Base-by-base conservation (phyloP, 2,888 invertebrate species). In the Allolobophora icterica region DNA sequence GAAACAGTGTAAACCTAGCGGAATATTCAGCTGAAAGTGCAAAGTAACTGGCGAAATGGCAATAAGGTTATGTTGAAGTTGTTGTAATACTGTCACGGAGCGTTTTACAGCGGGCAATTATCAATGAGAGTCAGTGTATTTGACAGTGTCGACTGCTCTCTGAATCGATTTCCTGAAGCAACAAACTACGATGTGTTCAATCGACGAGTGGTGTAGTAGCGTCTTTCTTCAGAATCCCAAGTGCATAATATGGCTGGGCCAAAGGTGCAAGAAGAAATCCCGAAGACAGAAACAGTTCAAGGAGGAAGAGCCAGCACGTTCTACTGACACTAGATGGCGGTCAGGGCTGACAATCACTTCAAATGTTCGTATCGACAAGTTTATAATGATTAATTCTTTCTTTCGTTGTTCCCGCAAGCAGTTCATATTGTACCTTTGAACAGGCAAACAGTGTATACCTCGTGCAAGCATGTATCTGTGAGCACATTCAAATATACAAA, bases 121-220 rank as follows among this genome's bases (percentile, higher is more conserved):
- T 71, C 71, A n/a, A n/a, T 71, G 71, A 71, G 30, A 0, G 71
- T 71, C n/a, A 71, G 6, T 71, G 71, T 17, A 17, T 30, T 71
- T 71, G 30, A 71, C 8, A 17, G 30, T 11, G 71, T 71, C n/a
- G 71, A 71, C n/a, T 30, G n/a, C n/a, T 6, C 6, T 71, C n/a
- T 71, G n/a, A 8, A n/a, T 71, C 30, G 71, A 71, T n/a, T 30
- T 71, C 71, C 71, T 17, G 71, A 71, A 17, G 71, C 6, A 71
- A n/a, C 17, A 71, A n/a, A n/a, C 71, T n/a, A 71, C 71, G 71
- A 71, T 71, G 71, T 71, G 71, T 71, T 71, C 71, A 71, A n/a
- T 71, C 71, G 8, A 24, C 52, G 11, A 45, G 45, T 45, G 45
- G 13, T 42, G 13, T 13, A 17, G 42, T 15, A 42, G 42, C 21